Evolutionary conservation across 2,113 vertebrate species (phyloP).

Genomic region (Antechinus flavipes): DNA sequence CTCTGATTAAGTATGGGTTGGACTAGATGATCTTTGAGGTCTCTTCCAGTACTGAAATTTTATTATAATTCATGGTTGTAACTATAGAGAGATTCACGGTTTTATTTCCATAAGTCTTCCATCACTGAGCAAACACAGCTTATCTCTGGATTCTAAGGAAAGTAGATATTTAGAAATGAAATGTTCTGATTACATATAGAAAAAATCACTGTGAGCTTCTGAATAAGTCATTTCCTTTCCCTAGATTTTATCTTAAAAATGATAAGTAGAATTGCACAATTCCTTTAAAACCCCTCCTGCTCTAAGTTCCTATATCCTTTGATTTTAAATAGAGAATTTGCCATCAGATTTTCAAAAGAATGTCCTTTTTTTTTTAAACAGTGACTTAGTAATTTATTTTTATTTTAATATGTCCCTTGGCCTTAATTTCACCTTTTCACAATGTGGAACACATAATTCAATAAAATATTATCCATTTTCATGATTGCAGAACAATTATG

Average conservation of each 20-base stretch:
- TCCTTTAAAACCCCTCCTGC: neutral
- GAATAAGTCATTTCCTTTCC: neutral
- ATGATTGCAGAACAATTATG: conserved; percentile 19
- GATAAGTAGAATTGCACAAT: neutral
- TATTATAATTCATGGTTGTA: neutral
- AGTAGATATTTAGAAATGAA: conserved; percentile 6
- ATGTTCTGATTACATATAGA: neutral
- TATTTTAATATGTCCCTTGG: conserved; percentile 63
- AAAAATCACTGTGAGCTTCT: neutral
- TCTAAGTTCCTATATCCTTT: neutral
- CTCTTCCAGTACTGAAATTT: neutral
- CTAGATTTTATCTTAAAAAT: neutral
- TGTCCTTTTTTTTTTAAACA: conserved; percentile 50
- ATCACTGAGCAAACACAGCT: neutral
- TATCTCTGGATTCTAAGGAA: neutral
- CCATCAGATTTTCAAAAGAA: conserved; percentile 11
- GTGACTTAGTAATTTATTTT: conserved; percentile 61
- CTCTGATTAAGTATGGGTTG: neutral
- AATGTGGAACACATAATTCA: neutral
- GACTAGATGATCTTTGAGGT: neutral
- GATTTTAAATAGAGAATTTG: neutral
- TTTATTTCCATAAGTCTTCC: neutral
- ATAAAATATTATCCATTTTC: conserved; percentile 53
- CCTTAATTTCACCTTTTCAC: conserved; percentile 51
- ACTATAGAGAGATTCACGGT: neutral